Conservation (phyloP, 2,888 invertebrate species). For the Carabus problematicus region DNA sequence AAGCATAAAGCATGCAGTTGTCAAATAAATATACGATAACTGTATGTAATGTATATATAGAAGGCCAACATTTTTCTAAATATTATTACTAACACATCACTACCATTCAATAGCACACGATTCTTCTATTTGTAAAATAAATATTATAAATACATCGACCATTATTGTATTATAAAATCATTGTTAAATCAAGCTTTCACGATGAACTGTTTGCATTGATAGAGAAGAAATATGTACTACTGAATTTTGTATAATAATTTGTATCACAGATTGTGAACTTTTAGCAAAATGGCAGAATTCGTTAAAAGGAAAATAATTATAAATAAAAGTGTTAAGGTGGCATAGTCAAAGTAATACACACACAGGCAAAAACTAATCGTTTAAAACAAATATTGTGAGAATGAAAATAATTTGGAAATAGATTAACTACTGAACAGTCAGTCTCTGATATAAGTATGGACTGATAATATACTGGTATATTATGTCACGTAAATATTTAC, state of each 20-base stretch:
- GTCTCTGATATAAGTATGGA: constrained; percentile 40
- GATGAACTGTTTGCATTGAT: too few species aligned
- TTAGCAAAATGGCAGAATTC: constrained; percentile 39
- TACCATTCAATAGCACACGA: constrained; percentile 25
- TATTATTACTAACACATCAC: constrained; percentile 37
- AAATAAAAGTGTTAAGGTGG: constrained; percentile 32
- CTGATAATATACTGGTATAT: constrained; percentile 31
- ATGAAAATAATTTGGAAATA: constrained; percentile 10
- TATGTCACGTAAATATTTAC: background rate
- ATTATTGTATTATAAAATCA: background rate
- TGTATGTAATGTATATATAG: constrained; percentile 53
- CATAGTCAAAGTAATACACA: constrained; percentile 34
- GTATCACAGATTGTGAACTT: constrained; percentile 20
- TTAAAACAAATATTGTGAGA: constrained; percentile 9
- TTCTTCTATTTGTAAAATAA: background rate
- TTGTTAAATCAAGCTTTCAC: background rate
- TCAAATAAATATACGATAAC: constrained; percentile 41
- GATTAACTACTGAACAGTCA: constrained; percentile 36
- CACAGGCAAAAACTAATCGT: constrained; percentile 27
- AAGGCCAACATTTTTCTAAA: constrained; percentile 58
- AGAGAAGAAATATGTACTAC: constrained; percentile 2
- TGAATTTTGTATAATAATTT: constrained; percentile 3
- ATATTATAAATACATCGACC: too few species aligned
- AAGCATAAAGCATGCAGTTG: constrained; percentile 41
- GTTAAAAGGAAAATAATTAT: constrained; percentile 21